phyloP scores from a whole-genome alignment of 2,888 invertebrate species.

The Pristionchus exspectatus region DNA sequence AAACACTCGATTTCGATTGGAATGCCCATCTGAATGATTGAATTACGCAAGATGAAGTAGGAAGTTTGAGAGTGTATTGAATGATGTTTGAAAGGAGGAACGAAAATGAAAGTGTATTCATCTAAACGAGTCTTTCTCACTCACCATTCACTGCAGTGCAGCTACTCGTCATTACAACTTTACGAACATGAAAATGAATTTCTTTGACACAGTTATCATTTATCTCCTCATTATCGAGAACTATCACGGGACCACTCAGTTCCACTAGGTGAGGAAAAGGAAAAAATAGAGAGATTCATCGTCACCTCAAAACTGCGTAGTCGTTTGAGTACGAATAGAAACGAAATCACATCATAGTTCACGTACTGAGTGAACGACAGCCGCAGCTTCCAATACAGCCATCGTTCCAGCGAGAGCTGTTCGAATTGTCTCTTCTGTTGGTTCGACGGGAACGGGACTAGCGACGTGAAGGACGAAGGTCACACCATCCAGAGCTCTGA shows the following conservation, averaged over 20 bases:
- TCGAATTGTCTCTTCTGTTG: conserved; percentile 75
- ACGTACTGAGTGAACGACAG: conserved; percentile 73
- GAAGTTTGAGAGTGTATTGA: neutral
- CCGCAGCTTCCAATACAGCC: conserved; percentile 81
- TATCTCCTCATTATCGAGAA: neutral
- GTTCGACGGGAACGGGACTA: conserved; percentile 69
- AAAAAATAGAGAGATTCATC: neutral
- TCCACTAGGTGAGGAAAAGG: neutral
- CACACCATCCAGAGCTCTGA: conserved; percentile 66
- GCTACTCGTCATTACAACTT: conserved; percentile 51
- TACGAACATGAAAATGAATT: conserved; percentile 29
- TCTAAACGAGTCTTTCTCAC: neutral
- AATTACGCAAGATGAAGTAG: neutral
- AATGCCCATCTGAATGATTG: conserved; percentile 63
- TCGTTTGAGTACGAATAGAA: neutral
- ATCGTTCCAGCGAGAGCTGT: conserved; percentile 81
- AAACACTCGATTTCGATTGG: conserved; percentile 65
- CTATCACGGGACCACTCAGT: neutral
- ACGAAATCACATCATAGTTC: neutral
- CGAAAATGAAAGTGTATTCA: neutral
- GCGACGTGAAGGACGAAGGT: conserved; percentile 68
- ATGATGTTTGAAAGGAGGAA: neutral
- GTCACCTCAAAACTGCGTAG: neutral
- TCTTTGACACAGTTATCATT: neutral
- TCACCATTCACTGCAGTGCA: conserved; percentile 75